Evolutionary conservation across 2,888 invertebrate genomes (phyloP).

Genomic region (Anticlea derivata): DNA sequence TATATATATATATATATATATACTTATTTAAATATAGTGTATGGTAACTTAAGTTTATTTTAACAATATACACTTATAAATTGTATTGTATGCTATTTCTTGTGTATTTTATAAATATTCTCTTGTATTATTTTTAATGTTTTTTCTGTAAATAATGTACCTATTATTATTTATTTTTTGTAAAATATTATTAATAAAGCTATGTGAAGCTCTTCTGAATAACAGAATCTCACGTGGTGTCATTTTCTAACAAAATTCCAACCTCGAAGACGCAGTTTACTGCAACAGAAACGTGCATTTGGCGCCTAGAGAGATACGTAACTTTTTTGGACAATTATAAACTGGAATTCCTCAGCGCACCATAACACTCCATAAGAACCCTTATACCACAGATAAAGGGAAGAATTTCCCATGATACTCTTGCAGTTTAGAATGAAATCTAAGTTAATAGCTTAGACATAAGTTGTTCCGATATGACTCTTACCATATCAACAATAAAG

Average conservation of each 20-base stretch:
- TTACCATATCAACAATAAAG: constrained; percentile 37
- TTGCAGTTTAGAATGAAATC: constrained; percentile 61
- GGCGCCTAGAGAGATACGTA: constrained; percentile 76
- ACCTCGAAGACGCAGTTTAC: constrained; percentile 55
- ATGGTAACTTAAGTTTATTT: no score
- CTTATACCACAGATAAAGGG: constrained; percentile 39
- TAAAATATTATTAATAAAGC: no score
- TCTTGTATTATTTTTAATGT: no score
- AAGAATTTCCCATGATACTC: constrained; percentile 38
- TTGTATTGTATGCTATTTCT: no score
- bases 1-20: no score
- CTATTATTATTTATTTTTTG: no score
- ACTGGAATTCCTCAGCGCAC: constrained; percentile 64
- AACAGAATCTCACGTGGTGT: constrained; percentile 36
- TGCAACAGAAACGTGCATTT: constrained; percentile 67
- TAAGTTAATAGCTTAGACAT: constrained; percentile 68
- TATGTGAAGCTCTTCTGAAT: no score
- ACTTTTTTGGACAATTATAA: constrained; percentile 72
- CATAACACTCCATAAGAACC: constrained; percentile 40
- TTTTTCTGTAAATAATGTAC: no score
- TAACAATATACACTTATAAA: no score
- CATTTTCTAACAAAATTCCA: constrained; percentile 58
- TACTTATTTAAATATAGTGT: no score
- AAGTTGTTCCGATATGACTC: constrained; percentile 30
- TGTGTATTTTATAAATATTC: no score